Conservation (phyloP, 37 sponge, comb jelly and placozoan species). For the Geodia barretti region DNA sequence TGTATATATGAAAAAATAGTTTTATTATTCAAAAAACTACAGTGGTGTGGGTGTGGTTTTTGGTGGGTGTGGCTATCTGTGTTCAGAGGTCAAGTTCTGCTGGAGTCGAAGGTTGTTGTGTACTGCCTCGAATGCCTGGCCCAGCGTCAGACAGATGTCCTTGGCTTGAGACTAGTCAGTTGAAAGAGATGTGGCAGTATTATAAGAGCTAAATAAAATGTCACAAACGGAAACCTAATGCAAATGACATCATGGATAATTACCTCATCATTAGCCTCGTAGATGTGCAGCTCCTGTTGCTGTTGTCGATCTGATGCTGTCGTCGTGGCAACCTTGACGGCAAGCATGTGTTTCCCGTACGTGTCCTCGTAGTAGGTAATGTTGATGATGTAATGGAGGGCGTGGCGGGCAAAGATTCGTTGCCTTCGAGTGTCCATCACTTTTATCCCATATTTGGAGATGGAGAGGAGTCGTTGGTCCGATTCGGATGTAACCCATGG, state of each 20-base stretch:
- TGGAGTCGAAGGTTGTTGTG: constrained; percentile 45
- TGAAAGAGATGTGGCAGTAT: not conserved
- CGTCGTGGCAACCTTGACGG: constrained; percentile 42
- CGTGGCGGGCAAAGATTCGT: constrained; percentile 66
- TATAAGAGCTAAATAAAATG: not conserved
- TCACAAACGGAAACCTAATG: not conserved
- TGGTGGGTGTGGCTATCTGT: not conserved
- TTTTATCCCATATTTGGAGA: constrained; percentile 83
- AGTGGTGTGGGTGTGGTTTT: not conserved
- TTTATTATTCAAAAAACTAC: too few species aligned
- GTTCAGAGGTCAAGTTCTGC: not conserved
- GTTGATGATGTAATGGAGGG: constrained; percentile 75
- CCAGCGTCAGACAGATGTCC: constrained; percentile 77
- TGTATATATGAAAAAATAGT: too few species aligned
- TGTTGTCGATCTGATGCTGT: too few species aligned
- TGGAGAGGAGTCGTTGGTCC: constrained; percentile 42
- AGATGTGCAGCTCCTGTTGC: constrained; percentile 74
- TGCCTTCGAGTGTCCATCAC: constrained; percentile 61
- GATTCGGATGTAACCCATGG: constrained; percentile 58
- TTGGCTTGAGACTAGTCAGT: constrained; percentile 60
- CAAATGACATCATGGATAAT: not conserved
- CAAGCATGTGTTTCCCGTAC: constrained; percentile 67
- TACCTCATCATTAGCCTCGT: constrained; percentile 73
- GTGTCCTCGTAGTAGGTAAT: constrained; percentile 78
- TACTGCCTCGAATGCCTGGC: constrained; percentile 81